Evolutionary conservation across 1,140 invertebrate genomes (phyloP), one percentile per base, ranked within the genome.

Genomic region (Aplysia californica): DNA sequence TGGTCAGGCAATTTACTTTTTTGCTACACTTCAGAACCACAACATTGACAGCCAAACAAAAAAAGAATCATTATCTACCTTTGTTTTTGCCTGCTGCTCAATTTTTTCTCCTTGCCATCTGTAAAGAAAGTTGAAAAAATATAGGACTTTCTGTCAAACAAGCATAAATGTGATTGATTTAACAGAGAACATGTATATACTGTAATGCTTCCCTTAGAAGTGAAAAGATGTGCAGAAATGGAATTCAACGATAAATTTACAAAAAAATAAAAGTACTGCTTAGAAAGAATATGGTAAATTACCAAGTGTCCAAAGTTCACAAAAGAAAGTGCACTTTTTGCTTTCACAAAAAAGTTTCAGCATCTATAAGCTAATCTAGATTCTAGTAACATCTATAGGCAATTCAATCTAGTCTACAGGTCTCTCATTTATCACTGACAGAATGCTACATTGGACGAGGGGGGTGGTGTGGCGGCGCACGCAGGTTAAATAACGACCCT

Each of bases 151-250:
- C n/a, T 50, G 10, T 50, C n/a, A 50, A 10, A 50, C 10, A 50
- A 50, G 10, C 44, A 50, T n/a, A 15, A 15, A 59, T 59, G 21
- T 59, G 21, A 23, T 59, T 59, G 21, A 23, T 59, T 23, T 21
- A 59, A 59, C 6, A 59, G 31, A 21, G 31, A n/a, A 50, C n/a
- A 10, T 50, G 44, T 15, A 50, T 23, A 20, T 44, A 55, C 35
- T 41, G 18, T 10, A 39, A 0, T 18, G n/a, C 90, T 92, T 70
- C 55, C 33, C 6, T 44, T 69, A 18, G n/a, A n/a, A n/a, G n/a
- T 44, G n/a, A 69, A 21, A 36, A 69, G 39, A n/a, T 39, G n/a
- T 3, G 3, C 10, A 41, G 6, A 21, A 23, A 15, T 69, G 6
- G 39, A 69, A 6, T 5, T n/a, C 31, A 20, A 5, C 18, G 5